Evolutionary conservation across 2,888 invertebrate genomes (phyloP).

Genomic region (Orgyia antiqua): DNA sequence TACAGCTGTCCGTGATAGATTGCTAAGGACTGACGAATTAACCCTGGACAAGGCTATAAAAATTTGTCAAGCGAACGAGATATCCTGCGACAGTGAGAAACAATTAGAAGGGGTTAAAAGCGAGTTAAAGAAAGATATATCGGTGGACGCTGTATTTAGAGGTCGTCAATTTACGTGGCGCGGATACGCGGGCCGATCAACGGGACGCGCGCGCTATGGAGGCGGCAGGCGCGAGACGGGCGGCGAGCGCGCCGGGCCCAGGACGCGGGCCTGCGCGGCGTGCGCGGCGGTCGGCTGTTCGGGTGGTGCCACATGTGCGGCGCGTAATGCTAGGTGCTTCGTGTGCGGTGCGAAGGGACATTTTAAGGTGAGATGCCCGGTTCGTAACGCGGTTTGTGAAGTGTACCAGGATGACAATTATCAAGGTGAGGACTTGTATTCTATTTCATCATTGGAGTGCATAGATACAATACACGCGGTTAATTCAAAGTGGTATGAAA

Average conservation of each 20-base stretch:
- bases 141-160: not conserved
- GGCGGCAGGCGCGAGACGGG: not conserved
- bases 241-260: not conserved
- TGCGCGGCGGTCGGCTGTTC: not conserved
- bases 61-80: not conserved
- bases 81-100: not conserved
- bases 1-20: not conserved
- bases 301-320: not conserved
- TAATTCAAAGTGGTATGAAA: not conserved
- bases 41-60: not conserved
- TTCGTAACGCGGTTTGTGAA: conserved; percentile 2
- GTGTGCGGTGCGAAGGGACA: not conserved
- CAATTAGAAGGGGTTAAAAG: no score
- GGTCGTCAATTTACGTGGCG: not conserved
- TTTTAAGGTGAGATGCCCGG: not conserved
- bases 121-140: not conserved
- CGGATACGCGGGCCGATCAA: not conserved
- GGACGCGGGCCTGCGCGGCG: not conserved
- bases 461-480: not conserved
- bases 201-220: not conserved
- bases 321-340: not conserved
- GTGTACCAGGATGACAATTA: not conserved
- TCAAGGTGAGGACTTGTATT: not conserved
- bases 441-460: no score
- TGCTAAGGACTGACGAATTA: not conserved